Conservation (phyloP, 2,888 invertebrate genomes). For the Eremobia ochroleuca region DNA sequence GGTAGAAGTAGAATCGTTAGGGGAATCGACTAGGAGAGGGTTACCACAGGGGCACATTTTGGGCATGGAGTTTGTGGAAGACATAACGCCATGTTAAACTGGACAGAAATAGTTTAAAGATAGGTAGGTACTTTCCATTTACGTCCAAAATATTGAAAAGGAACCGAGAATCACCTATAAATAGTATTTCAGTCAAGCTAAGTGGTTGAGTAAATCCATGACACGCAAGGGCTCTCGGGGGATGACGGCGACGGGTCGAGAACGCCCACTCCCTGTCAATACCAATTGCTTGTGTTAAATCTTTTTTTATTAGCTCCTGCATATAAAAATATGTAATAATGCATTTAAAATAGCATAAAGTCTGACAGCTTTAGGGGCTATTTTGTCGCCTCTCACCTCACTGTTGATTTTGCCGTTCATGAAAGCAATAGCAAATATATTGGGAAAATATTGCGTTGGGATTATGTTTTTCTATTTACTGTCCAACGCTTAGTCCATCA, state of each 20-base stretch:
- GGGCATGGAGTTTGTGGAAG: neutral
- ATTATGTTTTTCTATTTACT: neutral
- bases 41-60: neutral
- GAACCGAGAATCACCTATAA: conserved; percentile 17
- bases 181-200: conserved; percentile 15
- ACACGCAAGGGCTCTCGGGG: conserved; percentile 42
- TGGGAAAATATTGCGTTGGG: neutral
- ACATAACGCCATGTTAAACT: neutral
- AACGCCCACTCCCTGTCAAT: conserved; percentile 30
- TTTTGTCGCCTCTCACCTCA: neutral
- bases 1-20: neutral
- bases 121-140: neutral
- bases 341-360: neutral
- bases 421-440: neutral
- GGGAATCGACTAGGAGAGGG: neutral
- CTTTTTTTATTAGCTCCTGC: neutral
- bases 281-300: conserved; percentile 6
- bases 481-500: neutral
- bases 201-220: conserved; percentile 38
- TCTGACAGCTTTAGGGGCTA: neutral
- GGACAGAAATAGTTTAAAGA: neutral
- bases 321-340: neutral
- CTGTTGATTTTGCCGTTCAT: neutral
- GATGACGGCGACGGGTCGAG: conserved; percentile 29
- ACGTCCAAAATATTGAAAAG: neutral